Percentiles rank a stretch among this genome's conserved stretches.
Conservation (phyloP, 2,888 invertebrate genomes). For the Erannis defoliaria region DNA sequence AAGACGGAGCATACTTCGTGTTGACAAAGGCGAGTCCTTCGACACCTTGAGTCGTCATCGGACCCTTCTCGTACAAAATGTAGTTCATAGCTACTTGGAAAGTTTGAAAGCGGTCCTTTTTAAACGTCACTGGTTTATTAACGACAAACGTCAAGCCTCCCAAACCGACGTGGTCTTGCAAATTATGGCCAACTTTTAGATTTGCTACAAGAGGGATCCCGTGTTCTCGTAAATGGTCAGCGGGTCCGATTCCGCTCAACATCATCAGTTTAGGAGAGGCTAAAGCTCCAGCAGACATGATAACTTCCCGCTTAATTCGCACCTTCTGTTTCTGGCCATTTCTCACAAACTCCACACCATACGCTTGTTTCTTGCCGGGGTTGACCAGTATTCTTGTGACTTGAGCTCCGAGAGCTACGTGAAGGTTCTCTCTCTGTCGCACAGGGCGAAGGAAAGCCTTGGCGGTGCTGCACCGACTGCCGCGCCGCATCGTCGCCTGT, state of each 20-base stretch:
- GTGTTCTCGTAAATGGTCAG: constrained; percentile 90
- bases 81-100: constrained; percentile 93
- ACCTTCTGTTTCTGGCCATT: constrained; percentile 89
- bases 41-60: constrained; percentile 94
- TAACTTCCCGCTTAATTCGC: constrained; percentile 92
- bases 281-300: constrained; percentile 95
- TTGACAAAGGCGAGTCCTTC: constrained; percentile 96
- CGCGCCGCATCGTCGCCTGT: constrained; percentile 94
- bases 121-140: constrained; percentile 93
- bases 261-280: constrained; percentile 96
- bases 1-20: constrained; percentile 93
- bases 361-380: constrained; percentile 89
- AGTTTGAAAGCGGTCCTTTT: constrained; percentile 91
- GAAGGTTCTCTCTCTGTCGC: constrained; percentile 91
- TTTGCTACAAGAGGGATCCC: constrained; percentile 91
- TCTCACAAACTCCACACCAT: constrained; percentile 91
- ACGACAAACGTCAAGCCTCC: constrained; percentile 94
- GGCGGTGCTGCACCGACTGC: constrained; percentile 94
- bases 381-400: constrained; percentile 91
- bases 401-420: constrained; percentile 92
- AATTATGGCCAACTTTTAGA: constrained; percentile 92
- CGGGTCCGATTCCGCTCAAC: constrained; percentile 95
- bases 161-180: constrained; percentile 95
- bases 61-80: constrained; percentile 92
- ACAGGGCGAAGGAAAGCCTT: constrained; percentile 95